phyloP scores from a whole-genome alignment of 1,140 invertebrate species.

The Drosophila parabipectinata region DNA sequence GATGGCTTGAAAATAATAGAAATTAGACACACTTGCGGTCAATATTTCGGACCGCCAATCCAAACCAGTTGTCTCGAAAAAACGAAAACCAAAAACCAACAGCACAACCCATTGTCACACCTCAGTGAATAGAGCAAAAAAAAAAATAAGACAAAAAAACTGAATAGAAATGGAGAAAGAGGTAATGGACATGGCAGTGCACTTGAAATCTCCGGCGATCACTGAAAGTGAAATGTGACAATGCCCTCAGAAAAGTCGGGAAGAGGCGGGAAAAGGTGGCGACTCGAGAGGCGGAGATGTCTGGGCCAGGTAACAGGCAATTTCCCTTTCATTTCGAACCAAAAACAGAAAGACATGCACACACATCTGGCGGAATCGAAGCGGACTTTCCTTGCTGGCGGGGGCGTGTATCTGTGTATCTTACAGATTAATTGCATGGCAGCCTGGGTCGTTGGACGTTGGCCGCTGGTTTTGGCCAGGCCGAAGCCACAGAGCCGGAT shows the following conservation, averaged over 20 bases:
- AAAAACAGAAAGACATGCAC: not conserved
- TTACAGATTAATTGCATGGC: constrained; percentile 22
- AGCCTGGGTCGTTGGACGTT: not conserved
- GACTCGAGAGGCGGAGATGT: constrained; percentile 1
- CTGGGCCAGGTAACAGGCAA: constrained; percentile 21
- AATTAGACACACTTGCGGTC: constrained; percentile 75
- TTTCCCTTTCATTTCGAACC: constrained; percentile 70
- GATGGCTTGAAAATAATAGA: constrained; percentile 60
- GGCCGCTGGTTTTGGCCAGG: not conserved
- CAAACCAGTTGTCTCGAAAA: constrained; percentile 47
- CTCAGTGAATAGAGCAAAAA: constrained; percentile 21
- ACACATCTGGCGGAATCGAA: constrained; percentile 31
- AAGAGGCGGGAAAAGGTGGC: constrained; percentile 2
- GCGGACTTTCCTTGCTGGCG: constrained; percentile 41
- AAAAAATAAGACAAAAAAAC: not conserved
- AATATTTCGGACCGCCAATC: constrained; percentile 35
- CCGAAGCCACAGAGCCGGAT: constrained; percentile 30
- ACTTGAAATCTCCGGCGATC: constrained; percentile 33
- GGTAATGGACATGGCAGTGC: constrained; percentile 18
- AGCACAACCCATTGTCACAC: constrained; percentile 61
- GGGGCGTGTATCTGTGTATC: constrained; percentile 30
- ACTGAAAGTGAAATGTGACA: constrained; percentile 81
- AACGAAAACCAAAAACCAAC: constrained; percentile 25
- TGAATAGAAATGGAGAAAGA: constrained; percentile 1
- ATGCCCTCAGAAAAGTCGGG: constrained; percentile 55